These are phyloP conservation scores for Cardiocondyla obscurior DNA, from an alignment of 1,140 invertebrate genomes.

Conservation along the genomic window DNA sequence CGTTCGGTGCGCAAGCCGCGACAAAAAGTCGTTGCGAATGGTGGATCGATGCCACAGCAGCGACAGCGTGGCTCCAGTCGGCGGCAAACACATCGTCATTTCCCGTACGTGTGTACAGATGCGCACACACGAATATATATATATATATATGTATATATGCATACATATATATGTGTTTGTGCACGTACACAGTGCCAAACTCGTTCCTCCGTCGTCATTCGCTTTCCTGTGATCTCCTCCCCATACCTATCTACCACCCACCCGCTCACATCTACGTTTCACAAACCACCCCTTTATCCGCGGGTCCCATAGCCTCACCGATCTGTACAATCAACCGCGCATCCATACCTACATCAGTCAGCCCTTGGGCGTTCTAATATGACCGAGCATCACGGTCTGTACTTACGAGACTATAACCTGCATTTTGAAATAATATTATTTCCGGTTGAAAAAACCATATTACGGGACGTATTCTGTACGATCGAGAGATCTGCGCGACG, in stretches of 20 bases:
- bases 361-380: conserved; percentile 67
- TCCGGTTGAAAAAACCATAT: conserved; percentile 59
- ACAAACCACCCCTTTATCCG: conserved; percentile 6
- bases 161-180: not conserved
- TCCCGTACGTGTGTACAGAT: conserved; percentile 35
- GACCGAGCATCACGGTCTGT: conserved; percentile 54
- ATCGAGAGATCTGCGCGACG: conserved; percentile 11
- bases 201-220: conserved; percentile 64
- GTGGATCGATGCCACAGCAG: conserved; percentile 78
- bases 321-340: not conserved
- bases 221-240: conserved; percentile 66
- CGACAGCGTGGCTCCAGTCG: conserved; percentile 80
- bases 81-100: conserved; percentile 74
- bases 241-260: conserved; percentile 49
- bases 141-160: not conserved
- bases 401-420: conserved; percentile 71
- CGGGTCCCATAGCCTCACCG: not conserved
- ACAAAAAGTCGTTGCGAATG: conserved; percentile 75
- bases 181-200: conserved; percentile 34
- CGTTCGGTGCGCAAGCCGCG: conserved; percentile 68
- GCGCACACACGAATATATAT: not conserved
- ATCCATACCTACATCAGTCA: conserved; percentile 25
- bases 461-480: conserved; percentile 28
- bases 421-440: conserved; percentile 67
- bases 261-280: conserved; percentile 28